phyloP scores from a whole-genome alignment of 2,797 vertebrate species.

The Chromis chromis region DNA sequence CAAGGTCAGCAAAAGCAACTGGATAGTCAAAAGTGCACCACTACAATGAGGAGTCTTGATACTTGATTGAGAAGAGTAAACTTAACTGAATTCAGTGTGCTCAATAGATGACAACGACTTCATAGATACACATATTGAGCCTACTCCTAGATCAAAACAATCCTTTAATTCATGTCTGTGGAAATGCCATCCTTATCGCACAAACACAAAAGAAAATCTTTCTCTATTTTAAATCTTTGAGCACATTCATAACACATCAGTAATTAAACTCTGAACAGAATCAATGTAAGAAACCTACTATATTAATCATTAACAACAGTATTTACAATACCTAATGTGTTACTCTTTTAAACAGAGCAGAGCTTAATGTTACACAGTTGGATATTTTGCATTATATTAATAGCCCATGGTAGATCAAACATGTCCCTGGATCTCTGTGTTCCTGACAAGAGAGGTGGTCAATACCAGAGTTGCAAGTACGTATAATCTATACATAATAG shows the following conservation, averaged over 20 bases:
- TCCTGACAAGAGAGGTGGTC: slow-evolving; percentile 71
- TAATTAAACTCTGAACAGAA: slow-evolving; percentile 60
- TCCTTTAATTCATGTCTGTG: slow-evolving; percentile 33
- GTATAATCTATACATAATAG: slow-evolving; percentile 54
- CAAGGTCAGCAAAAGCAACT: slow-evolving; percentile 59
- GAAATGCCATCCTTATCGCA: slow-evolving; percentile 33
- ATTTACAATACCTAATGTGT: slow-evolving; percentile 75
- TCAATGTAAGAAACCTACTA: slow-evolving; percentile 67
- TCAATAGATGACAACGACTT: slow-evolving; percentile 45
- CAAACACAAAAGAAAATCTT: slow-evolving; percentile 42
- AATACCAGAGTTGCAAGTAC: slow-evolving; percentile 59
- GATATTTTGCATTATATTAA: slow-evolving; percentile 67
- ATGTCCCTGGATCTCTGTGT: slow-evolving; percentile 74
- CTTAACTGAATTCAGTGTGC: slow-evolving; percentile 29
- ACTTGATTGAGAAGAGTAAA: slow-evolving; percentile 37
- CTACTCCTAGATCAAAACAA: slow-evolving; percentile 37
- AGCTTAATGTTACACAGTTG: slow-evolving; percentile 60
- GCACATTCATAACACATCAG: slow-evolving; percentile 66
- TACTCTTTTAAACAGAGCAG: slow-evolving; percentile 81
- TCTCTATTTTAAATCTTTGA: slow-evolving; percentile 42
- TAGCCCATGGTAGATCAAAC: slow-evolving; percentile 54
- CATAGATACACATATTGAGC: slow-evolving; percentile 45
- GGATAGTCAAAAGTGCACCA: slow-evolving; percentile 64
- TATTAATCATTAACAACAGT: slow-evolving; percentile 61
- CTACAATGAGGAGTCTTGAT: slow-evolving; percentile 55